Evolutionary conservation across 2,113 vertebrate genomes (phyloP), one percentile per base, ranked within the genome.

Genomic region (Megaceryle maxima): DNA sequence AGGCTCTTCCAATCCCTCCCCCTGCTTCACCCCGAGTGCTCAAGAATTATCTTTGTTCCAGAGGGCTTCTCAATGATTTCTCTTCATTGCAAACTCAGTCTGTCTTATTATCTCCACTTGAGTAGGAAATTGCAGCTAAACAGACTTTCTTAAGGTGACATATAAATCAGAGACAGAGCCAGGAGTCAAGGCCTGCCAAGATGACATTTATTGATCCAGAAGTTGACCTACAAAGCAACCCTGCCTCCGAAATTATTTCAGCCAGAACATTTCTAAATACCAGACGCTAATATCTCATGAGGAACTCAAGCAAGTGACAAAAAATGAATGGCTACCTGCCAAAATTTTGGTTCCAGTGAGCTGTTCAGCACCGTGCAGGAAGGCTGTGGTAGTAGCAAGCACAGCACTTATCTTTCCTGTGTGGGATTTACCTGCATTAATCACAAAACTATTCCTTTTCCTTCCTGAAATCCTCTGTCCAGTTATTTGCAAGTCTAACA

Each of bases 81-180:
- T 83, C 85, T 83, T 48, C 69, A 62, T 70, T 78, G 79, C 18
- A 83, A 93, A 69, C 90, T 92, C 87, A 70, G 46, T 33, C 83
- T 84, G 80, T 69, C 83, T 83, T 94, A 86, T 90, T 93, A 92
- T 64, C 90, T 94, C 86, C 69, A 92, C 88, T 88, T 94, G 73
- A 90, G 73, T 74, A 88, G 66, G 88, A 94, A 95, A 92, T 17
- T 69, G 77, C 89, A 91, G 55, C 75, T 44, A 82, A 92, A 84
- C 83, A 93, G 89, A 78, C 94, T 93, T 88, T 91, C 90, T 81
- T 94, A 88, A 90, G 80, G 77, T 68, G 70, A 93, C 76, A 96
- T 13, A 88, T 69, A 90, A 72, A 90, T 91, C 77, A 53, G 56
- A 5, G 10, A 62, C 51, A 87, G 43, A 84, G 88, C 16, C 68